These are phyloP conservation scores for Glossophaga mutica DNA, from an alignment of 2,797 vertebrate species.

Conservation along the genomic window DNA sequence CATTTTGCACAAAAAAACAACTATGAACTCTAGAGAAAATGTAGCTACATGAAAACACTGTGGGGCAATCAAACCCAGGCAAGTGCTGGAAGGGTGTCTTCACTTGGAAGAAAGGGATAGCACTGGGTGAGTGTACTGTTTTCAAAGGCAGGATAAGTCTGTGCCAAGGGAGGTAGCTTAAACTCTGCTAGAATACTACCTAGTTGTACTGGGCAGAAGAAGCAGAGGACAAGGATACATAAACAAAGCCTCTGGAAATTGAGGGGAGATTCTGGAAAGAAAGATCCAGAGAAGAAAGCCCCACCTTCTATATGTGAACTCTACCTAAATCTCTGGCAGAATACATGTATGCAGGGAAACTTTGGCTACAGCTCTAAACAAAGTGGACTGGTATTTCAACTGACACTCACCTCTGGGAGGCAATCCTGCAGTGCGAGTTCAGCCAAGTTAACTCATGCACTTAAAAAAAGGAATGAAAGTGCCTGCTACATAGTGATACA, in stretches of 20 bases:
- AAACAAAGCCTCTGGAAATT: neutral
- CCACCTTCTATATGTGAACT: neutral
- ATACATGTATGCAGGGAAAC: neutral
- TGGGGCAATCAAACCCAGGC: neutral
- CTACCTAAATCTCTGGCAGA: neutral
- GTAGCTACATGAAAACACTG: neutral
- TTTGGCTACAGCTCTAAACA: neutral
- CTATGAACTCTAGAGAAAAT: neutral
- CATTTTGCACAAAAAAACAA: neutral
- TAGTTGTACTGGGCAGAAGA: neutral
- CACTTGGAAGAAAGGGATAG: neutral
- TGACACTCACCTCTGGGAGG: too few relatives aligned
- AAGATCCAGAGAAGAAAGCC: neutral
- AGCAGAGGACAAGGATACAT: neutral
- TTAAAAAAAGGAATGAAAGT: neutral
- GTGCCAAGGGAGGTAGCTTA: neutral
- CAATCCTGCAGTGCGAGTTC: neutral
- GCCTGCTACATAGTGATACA: neutral
- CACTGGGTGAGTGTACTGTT: rapidly evolving
- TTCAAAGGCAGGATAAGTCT: neutral
- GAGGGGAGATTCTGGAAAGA: neutral
- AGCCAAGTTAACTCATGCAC: neutral
- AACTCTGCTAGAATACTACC: neutral
- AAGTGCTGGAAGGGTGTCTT: rapidly evolving
- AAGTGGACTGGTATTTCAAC: neutral